These are phyloP conservation scores for Rhynchonycteris naso DNA, from an alignment of 2,797 vertebrate genomes.

Conservation along the genomic window DNA sequence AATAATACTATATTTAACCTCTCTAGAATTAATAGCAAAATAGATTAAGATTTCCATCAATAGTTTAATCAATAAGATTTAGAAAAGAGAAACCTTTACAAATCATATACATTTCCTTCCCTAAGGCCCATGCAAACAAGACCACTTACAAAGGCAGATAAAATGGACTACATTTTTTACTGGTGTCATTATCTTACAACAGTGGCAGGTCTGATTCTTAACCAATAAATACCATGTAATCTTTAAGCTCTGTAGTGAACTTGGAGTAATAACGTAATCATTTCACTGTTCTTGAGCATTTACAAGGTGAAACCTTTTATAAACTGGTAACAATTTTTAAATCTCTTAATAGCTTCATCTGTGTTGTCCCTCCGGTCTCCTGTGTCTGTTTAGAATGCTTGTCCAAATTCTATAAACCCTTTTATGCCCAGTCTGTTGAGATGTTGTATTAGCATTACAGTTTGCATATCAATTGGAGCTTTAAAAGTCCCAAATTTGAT, in stretches of 20 bases:
- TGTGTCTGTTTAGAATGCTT: background rate
- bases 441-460: slow-evolving; percentile 3
- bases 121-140: background rate
- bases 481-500: background rate
- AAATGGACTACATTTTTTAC: background rate
- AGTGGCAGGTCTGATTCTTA: background rate
- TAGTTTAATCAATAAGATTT: background rate
- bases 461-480: background rate
- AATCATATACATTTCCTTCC: background rate
- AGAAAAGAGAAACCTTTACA: background rate
- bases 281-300: background rate
- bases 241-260: background rate
- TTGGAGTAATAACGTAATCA: background rate
- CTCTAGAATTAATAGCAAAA: background rate
- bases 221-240: background rate
- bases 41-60: background rate
- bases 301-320: background rate
- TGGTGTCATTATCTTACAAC: background rate
- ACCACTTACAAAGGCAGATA: background rate
- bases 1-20: background rate
- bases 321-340: background rate
- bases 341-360: background rate
- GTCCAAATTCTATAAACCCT: background rate
- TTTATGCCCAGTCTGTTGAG: background rate
- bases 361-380: background rate